Percentiles rank a stretch among this genome's conserved stretches.
These are phyloP conservation scores for Ranitomeya imitator DNA, from an alignment of 2,113 vertebrate species.

Conservation along the genomic window DNA sequence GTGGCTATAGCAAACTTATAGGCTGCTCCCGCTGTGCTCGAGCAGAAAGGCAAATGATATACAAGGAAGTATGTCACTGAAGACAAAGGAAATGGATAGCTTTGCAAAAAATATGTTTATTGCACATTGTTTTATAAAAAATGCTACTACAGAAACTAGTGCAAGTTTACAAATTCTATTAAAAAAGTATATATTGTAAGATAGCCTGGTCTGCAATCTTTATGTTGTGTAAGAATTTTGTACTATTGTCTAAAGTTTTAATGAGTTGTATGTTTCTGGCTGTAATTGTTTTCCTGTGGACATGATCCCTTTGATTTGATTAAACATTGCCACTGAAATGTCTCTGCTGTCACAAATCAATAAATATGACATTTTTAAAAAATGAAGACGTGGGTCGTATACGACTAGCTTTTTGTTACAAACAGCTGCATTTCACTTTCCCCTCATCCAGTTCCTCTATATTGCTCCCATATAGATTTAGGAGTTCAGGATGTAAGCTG, in stretches of 20 bases:
- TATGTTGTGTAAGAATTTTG: slow-evolving; percentile 5
- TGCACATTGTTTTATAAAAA: slow-evolving; percentile 20
- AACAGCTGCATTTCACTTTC: slow-evolving; percentile 75
- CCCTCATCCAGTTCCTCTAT: slow-evolving; percentile 72
- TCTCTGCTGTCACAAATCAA: slow-evolving; percentile 31
- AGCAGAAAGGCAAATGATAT: background rate
- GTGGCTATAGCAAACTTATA: background rate
- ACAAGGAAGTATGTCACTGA: too few species aligned
- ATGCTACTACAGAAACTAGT: slow-evolving; percentile 40
- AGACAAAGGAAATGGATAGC: background rate
- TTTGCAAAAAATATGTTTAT: slow-evolving; percentile 20
- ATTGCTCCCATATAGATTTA: slow-evolving; percentile 77
- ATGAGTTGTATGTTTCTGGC: background rate
- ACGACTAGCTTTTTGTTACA: slow-evolving; percentile 59
- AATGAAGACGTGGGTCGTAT: background rate
- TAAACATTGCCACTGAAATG: background rate
- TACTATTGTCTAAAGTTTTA: background rate
- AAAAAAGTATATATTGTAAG: slow-evolving; percentile 23
- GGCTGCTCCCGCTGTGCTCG: too few species aligned
- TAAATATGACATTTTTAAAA: slow-evolving; percentile 25
- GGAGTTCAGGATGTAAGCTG: slow-evolving; percentile 80
- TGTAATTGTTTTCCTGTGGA: too few species aligned
- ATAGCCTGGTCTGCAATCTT: slow-evolving; percentile 2
- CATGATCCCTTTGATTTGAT: background rate
- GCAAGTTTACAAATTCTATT: slow-evolving; percentile 23